Evolutionary conservation across 1,140 invertebrate genomes (phyloP), one percentile per base, ranked within the genome.

Genomic region (Halotydeus destructor): DNA sequence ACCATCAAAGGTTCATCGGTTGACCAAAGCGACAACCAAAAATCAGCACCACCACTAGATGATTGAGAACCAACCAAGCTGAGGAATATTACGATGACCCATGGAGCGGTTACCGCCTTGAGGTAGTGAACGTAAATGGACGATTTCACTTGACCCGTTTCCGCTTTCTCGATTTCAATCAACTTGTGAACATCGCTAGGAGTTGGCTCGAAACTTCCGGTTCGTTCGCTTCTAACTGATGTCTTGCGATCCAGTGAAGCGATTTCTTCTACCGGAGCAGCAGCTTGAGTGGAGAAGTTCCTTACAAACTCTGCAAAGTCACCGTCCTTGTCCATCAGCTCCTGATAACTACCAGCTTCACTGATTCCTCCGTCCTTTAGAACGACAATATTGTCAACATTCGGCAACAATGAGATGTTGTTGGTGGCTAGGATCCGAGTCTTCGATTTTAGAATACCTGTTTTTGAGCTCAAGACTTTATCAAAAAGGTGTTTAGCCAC

Each of bases 141-240:
- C 66, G 76, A 74, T 67, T 85, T 84, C 0, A 86, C 84, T 58
- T 78, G 80, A 48, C 84, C 83, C 6, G 80, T 88, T 70, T 89
- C 79, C 0, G 79, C 63, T 60, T 84, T 85, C 57, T 91, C 84
- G 2, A 64, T 66, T 62, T 88, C 80, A 50, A 89, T 86, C 3
- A 89, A 62, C 61, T 85, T 80, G 51, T n/a, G 19, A 18, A 23
- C 25, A 3, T 16, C 9, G 8, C 5, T 23, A 1, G 16, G 2
- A 24, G 6, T 37, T 21, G n/a, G 6, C 12, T 18, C 9, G 14
- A 16, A 62, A 48, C 36, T 68, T 54, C 23, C 56, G 21, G 46
- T 59, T 68, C 6, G 61, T 58, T 9, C 66, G 66, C 12, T 50
- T 51, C 47, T 68, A 66, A 22, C 53, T 54, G 9, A 69, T 52